A percentile compares a stretch with the other conserved stretches of the same genome.
Evolutionary conservation across 2,888 invertebrate species (phyloP).

Genomic region (Congeria kusceri): DNA sequence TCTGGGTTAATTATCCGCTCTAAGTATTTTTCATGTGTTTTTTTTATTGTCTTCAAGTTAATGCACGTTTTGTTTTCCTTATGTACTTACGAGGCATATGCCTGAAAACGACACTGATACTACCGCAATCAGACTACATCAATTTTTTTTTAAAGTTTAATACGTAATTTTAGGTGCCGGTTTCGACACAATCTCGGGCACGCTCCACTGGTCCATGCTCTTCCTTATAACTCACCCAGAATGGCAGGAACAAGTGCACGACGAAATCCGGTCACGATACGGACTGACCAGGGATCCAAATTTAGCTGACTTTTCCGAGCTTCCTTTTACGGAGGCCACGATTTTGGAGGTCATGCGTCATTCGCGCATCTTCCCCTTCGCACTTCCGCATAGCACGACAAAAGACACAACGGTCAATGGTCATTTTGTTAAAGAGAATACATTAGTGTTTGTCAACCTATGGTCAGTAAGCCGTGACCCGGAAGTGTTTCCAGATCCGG

Average conservation of each 20-base stretch:
- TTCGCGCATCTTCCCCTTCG: conserved; percentile 79
- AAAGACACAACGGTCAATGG: conserved; percentile 68
- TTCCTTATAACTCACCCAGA: conserved; percentile 77
- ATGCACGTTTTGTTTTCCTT: too few relatives aligned
- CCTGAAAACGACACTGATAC: too few relatives aligned
- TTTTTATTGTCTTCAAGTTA: too few relatives aligned
- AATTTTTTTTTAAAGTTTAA: too few relatives aligned
- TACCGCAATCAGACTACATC: too few relatives aligned
- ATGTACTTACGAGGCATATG: too few relatives aligned
- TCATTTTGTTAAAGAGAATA: conserved; percentile 70
- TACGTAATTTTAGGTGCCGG: conserved; percentile 71
- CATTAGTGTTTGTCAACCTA: conserved; percentile 78
- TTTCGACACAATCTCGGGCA: conserved; percentile 79
- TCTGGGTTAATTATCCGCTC: too few relatives aligned
- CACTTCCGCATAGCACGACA: conserved; percentile 81
- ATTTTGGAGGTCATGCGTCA: conserved; percentile 76
- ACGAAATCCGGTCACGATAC: conserved; percentile 72
- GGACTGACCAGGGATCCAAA: conserved; percentile 70
- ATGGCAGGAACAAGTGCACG: conserved; percentile 74
- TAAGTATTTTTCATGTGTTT: too few relatives aligned
- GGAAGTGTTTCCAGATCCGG: conserved; percentile 75
- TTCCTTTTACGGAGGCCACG: conserved; percentile 78
- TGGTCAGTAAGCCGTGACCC: conserved; percentile 78
- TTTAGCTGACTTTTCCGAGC: conserved; percentile 62
- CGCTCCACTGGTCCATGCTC: conserved; percentile 78